Evolutionary conservation across 2,113 vertebrate species (phyloP), one percentile per base, ranked within the genome.

Genomic region (Esox niger): DNA sequence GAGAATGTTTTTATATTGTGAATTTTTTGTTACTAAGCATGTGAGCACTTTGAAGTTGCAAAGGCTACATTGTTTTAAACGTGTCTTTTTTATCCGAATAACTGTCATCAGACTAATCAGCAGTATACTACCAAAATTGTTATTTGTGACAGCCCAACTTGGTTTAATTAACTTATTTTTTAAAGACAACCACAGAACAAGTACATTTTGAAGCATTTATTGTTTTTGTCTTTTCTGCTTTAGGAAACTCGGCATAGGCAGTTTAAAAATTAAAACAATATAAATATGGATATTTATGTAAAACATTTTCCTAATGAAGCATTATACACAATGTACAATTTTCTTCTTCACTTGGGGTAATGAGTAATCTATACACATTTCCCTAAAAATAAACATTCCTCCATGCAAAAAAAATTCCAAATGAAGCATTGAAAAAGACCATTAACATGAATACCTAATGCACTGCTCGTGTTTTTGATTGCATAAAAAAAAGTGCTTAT

Each of bases 271-370:
- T 92, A 95, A 95, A 95, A 95, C 94, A 94, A 87, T 95, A 98
- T 97, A 98, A 98, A 98, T 95, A 96, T 94, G 94, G 92, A 95
- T 93, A 95, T 92, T 91, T 89, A 95, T 95, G 95, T 95, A 95
- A 98, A 96, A 96, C 93, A 93, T 90, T 93, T 91, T 93, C 90
- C 93, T 93, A 95, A 93, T 93, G 93, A 96, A 94, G 93, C 95
- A 98, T 95, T 96, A 95, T 98, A 97, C 96, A 98, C 94, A 95
- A 97, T 97, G 90, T 98, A 98, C 95, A 98, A 90, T 13, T 65
- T 64, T 65, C 68, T 15, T 69, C 83, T 93, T 84, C 89, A 88
- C 88, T 84, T 54, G 21, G 83, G 79, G 83, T 80, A 43, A 43
- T 72, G 70, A 87, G 83, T 88, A 84, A 90, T 91, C 90, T 94